Evolutionary conservation across 2,113 vertebrate genomes (phyloP), one percentile per base, ranked within the genome.

Genomic region (Mus spicilegus): DNA sequence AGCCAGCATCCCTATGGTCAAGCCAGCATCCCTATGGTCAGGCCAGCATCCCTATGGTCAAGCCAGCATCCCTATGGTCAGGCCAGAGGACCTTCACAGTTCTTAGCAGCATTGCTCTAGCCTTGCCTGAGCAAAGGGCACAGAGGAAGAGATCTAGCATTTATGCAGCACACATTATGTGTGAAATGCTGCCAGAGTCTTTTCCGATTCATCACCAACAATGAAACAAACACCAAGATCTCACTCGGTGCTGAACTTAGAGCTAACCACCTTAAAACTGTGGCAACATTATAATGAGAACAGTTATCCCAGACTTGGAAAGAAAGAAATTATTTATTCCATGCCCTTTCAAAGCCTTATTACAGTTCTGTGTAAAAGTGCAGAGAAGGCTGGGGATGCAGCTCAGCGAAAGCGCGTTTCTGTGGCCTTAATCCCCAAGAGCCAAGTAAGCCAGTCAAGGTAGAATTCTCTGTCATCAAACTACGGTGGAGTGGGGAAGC

Each of bases 231-330:
- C 26, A 51, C 61, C 16, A 80, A 96, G 90, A 75, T 2, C 30
- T 91, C 54, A 49, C 24, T 63, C 58, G 75, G 17, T 88, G 58
- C 39, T 81, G 30, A 70, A 70, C 58, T 22, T 54, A 36, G 14
- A 75, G 63, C 39, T 85, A 73, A 94, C 58, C 77, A n/a, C n/a
- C 54, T 85, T 81, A 76, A 39, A 72, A 93, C 77, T 78, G 14
- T 84, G 22, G 14, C 39, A 67, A 30, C 73, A 11, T 11, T 39
- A 36, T n/a, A 20, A 69, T 81, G 51, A 89, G 61, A 76, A 70
- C 58, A 78, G 58, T 82, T 8, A 61, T 56, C 61, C 19, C 49
- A 93, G 56, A 54, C 28, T 89, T 61, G 63, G 36, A 94, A 90
- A 78, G 42, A 51, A 76, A 56, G 78, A 54, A 86, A 93, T 92